Evolutionary conservation across 2,888 invertebrate species (phyloP), one percentile per base, ranked within the genome.

Genomic region (Thumatha senex): DNA sequence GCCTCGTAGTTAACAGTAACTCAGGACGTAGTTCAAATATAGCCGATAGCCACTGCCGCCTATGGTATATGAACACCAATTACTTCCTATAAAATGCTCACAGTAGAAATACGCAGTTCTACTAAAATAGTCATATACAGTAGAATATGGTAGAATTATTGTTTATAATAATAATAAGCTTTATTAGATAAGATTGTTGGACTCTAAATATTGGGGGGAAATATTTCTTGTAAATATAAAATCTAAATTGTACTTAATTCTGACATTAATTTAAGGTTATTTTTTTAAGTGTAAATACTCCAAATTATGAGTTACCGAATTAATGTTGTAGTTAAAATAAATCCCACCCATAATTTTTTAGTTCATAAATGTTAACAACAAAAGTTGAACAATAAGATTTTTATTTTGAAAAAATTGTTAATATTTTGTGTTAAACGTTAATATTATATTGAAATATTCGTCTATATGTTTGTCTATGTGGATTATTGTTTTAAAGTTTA

Each of bases 51-150:
- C 38, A 38, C 54, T 58, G 46, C 40, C 15, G 31, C n/a, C n/a
- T n/a, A 44, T 40, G 34, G 47, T 47, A 44, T 44, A 38, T n/a
- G 36, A 58, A 49, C 53, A 54, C 48, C 46, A 56, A 51, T 39
- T 52, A 52, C 58, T 60, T 63, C 66, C 70, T 68, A 66, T 52
- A 52, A 70, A 69, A 70, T 72, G 74, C 74, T 74, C 74, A 75
- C 64, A 52, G 46, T 70, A 72, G 60, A 56, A 43, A 54, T 68
- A 67, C 48, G 40, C 51, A 57, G 52, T 52, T 47, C 44, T 54
- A 57, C 56, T 58, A 45, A 56, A 48, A 38, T 50, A 45, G 47
- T 50, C 40, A 14, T 34, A 42, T 63, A 66, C 52, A 45, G 43
- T 42, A 56, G 18, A 65, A 53, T 29, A 29, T 18, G 36, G 52